phyloP scores from a whole-genome alignment of 2,113 vertebrate species.

The Bucco capensis region DNA sequence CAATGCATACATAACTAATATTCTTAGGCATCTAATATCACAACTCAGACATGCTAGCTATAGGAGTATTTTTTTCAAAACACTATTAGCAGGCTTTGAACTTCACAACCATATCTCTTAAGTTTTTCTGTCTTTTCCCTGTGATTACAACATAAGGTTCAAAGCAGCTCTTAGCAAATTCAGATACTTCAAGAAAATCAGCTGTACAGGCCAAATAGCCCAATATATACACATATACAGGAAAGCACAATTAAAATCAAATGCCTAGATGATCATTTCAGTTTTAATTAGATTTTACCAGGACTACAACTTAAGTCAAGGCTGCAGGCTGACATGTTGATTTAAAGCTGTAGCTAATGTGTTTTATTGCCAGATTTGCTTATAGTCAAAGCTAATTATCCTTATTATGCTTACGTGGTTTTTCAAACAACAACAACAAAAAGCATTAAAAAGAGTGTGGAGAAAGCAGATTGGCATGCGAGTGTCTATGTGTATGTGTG shows the following conservation, averaged over 20 bases:
- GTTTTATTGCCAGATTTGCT: slow-evolving; percentile 68
- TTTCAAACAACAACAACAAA: slow-evolving; percentile 5
- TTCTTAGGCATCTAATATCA: background rate
- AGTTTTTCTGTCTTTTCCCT: background rate
- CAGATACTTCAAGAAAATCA: background rate
- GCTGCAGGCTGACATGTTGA: slow-evolving; percentile 56
- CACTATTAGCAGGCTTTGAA: background rate
- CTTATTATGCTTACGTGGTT: slow-evolving; percentile 59
- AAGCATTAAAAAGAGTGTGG: background rate
- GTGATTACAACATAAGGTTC: background rate
- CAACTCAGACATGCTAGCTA: background rate
- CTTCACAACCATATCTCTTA: background rate
- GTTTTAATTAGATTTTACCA: slow-evolving; percentile 69
- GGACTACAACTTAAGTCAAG: slow-evolving; percentile 48
- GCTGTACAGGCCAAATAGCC: background rate
- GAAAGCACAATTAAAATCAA: slow-evolving; percentile 18
- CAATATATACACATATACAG: background rate
- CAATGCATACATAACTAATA: background rate
- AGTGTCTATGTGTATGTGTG: background rate
- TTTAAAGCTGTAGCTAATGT: slow-evolving; percentile 68
- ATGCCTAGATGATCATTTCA: slow-evolving; percentile 44
- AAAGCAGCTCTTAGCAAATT: background rate
- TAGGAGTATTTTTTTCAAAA: background rate
- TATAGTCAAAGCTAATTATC: slow-evolving; percentile 67
- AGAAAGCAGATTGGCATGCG: background rate